Base-by-base conservation (phyloP, 2,797 vertebrate species). In the Molothrus ater region DNA sequence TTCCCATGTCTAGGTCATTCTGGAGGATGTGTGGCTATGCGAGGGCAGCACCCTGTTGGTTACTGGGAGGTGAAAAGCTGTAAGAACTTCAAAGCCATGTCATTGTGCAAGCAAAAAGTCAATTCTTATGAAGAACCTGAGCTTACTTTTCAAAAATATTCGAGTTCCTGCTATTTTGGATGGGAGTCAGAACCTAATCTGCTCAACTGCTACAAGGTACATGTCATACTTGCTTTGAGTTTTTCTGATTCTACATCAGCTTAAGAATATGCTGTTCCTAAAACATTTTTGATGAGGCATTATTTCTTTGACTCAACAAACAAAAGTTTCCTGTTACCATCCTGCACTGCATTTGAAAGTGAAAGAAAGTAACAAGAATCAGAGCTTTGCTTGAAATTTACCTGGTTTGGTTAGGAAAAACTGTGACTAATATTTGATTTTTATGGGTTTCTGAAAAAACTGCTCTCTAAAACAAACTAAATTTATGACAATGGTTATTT, bases 51-150 rank as follows among this genome's bases (percentile, higher is more conserved):
- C 34, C 97, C 98, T 51, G 13, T 98, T 94, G 99, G 99, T 60
- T 98, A 92, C 16, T 99, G 99, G 99, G 99, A 99, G 95, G 99
- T 99, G 72, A 99, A 99, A 97, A 98, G 98, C 97, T 99, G 99
- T 91, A 96, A 89, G 31, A 95, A 96, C 51, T 98, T 98, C 92
- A 98, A 98, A 96, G 99, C 99, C 40, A 98, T 98, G 96, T 99
- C 99, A 21, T 73, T 99, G 83, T 99, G 99, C 79, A 98, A 99
- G 94, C 98, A 98, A 96, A 98, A 98, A 78, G 91, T 98, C 25
- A 97, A 92, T 93, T 97, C 95, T 70, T 95, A 90, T 20, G 91
- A 97, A 29, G 98, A 98, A 63, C 94, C 96, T 7, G 92, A 97
- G 26, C 93, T 96, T 71, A 98, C 98, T 53, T 97, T 97, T 91